phyloP scores from a whole-genome alignment of 92 coral and sea anemone genomes.

The Isaurus tuberculatus region DNA sequence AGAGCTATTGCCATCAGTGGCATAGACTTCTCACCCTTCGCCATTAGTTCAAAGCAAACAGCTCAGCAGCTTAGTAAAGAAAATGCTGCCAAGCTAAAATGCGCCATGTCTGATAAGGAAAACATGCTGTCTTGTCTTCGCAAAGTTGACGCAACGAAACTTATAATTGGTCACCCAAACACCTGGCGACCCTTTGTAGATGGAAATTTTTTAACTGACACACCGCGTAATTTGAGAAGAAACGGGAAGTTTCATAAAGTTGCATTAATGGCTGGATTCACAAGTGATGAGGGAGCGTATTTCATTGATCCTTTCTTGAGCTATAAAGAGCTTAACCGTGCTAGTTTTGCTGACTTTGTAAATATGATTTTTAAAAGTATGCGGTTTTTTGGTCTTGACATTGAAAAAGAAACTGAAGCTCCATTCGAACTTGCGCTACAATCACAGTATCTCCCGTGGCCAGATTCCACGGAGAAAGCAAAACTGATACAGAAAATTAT shows the following conservation, averaged over 20 bases:
- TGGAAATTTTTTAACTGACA: constrained; percentile 63
- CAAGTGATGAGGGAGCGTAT: constrained; percentile 87
- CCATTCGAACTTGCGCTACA: constrained; percentile 1
- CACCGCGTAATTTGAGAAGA: constrained; percentile 75
- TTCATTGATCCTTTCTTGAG: constrained; percentile 38
- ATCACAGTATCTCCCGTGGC: constrained; percentile 84
- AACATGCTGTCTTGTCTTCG: constrained; percentile 71
- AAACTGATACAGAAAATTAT: constrained; percentile 54
- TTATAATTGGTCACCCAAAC: constrained; percentile 30
- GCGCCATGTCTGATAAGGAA: constrained; percentile 55
- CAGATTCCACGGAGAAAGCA: constrained; percentile 37
- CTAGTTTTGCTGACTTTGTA: not conserved
- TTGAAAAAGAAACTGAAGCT: not conserved
- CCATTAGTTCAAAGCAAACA: constrained; percentile 49
- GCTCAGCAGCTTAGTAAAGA: constrained; percentile 62
- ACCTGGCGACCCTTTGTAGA: constrained; percentile 86
- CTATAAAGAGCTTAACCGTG: constrained; percentile 9
- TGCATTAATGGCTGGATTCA: constrained; percentile 76
- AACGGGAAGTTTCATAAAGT: constrained; percentile 63
- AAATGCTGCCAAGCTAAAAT: constrained; percentile 46
- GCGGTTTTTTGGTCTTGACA: constrained; percentile 17
- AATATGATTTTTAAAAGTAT: not conserved
- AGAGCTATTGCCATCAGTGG: constrained; percentile 85
- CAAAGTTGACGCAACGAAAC: constrained; percentile 50
- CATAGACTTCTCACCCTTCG: constrained; percentile 77